Conservation (phyloP, 2,797 vertebrate species). For the Centroberyx gerrardi region DNA sequence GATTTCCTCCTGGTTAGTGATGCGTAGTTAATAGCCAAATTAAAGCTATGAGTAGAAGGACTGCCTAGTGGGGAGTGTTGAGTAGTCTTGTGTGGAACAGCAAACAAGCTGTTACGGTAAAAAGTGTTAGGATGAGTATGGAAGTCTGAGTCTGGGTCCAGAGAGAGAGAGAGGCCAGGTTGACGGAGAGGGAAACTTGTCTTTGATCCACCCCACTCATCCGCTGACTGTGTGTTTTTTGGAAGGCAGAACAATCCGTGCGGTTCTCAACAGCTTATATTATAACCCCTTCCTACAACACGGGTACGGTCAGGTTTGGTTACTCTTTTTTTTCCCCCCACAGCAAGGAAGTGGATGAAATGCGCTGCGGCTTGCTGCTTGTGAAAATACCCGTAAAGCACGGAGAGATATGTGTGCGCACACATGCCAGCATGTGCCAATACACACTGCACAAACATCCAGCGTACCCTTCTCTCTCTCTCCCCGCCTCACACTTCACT, state of each 20-base stretch:
- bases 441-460: conserved; percentile 46
- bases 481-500: conserved; percentile 42
- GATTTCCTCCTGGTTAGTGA: conserved; percentile 15
- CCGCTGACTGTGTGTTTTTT: conserved; percentile 64
- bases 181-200: conserved; percentile 44
- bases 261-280: conserved; percentile 61
- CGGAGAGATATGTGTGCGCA: conserved; percentile 33
- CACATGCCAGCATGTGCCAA: conserved; percentile 42
- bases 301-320: conserved; percentile 30
- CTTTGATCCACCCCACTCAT: conserved; percentile 66
- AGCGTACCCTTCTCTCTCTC: conserved; percentile 45
- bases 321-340: conserved; percentile 38
- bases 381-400: conserved; percentile 70
- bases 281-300: conserved; percentile 52
- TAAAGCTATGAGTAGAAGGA: not conserved
- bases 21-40: conserved; percentile 2
- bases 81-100: conserved; percentile 15
- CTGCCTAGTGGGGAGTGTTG: not conserved
- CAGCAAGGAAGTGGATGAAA: conserved; percentile 45
- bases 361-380: conserved; percentile 51
- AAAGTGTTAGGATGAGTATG: conserved; percentile 25
- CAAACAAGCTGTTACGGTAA: conserved; percentile 12
- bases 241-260: conserved; percentile 55
- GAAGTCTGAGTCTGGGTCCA: conserved; percentile 32
- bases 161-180: conserved; percentile 32